Base-by-base conservation (phyloP, 1,140 invertebrate genomes). In the Lordiphosa collinella region DNA sequence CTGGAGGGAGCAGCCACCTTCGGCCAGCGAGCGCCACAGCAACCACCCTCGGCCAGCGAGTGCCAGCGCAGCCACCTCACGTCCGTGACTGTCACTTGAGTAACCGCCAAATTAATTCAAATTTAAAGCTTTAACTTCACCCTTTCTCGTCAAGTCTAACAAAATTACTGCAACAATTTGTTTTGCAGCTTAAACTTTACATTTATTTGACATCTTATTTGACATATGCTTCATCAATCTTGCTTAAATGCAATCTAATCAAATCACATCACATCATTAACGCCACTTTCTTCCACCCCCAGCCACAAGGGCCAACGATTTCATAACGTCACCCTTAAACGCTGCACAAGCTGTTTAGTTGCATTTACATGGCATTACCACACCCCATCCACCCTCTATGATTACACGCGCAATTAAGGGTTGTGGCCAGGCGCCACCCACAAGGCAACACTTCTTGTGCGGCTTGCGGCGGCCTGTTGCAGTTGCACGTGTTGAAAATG, bases 361-460 rank as follows among this genome's bases (percentile, higher is more conserved):
- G 71, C 71, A 75, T 75, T 80, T 80, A 80, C 70, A 67, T 38
- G 66, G 66, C 57, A 75, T 80, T 67, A 56, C 56, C 37, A 54
- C 49, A 40, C 54, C 34, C 34, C 34, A 18, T 35, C 52, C 49
- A 66, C 54, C 64, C 31, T 11, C 32, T 37, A 43, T 66, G 76
- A 82, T 80, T 80, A 82, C 76, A 82, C 71, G 76, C 66, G 55
- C 76, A 82, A 80, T 80, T 80, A 80, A 82, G 76, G 76, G 76
- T 71, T 80, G 76, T 54, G 76, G 76, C 29, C 54, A 46, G 41
- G 44, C 58, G 73, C 61, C 60, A 22, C 50, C 40, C 57, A 55
- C 51, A 52, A 25, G 22, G 51, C 32, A 49, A 43, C 56, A 58
- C 67, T 56, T 52, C 41, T 57, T 57, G 41, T 57, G 35, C 43